These are phyloP conservation scores for Condylostylus longicornis DNA, from an alignment of 1,140 invertebrate genomes.

Conservation along the genomic window DNA sequence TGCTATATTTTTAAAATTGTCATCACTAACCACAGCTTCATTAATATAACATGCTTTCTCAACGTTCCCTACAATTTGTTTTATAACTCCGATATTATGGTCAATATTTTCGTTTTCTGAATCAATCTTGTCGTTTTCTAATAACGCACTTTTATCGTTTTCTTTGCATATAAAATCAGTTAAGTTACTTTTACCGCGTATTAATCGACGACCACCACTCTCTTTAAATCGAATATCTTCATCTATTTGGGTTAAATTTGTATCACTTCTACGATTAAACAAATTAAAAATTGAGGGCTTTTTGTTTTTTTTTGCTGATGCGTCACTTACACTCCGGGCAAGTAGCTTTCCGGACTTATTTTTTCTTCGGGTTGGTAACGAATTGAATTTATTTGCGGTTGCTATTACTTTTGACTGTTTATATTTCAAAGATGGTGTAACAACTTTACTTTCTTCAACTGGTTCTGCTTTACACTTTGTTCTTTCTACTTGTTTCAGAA, in stretches of 20 bases:
- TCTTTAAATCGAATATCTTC: conserved; percentile 25
- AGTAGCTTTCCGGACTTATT: conserved; percentile 17
- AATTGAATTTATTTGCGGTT: conserved; percentile 26
- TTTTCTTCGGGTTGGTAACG: conserved; percentile 27
- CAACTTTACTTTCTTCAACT: conserved; percentile 16
- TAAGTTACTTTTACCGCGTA: conserved; percentile 53
- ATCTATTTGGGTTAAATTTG: conserved; percentile 17
- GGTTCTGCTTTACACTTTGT: conserved; percentile 29
- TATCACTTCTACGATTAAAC: conserved; percentile 35
- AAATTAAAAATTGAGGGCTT: conserved; percentile 41
- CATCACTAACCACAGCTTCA: no score
- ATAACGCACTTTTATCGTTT: conserved; percentile 6
- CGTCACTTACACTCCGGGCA: conserved; percentile 37
- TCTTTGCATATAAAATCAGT: conserved; percentile 16
- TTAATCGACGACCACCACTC: conserved; percentile 20
- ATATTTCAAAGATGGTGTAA: no score
- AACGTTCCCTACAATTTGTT: no score
- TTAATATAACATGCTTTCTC: no score
- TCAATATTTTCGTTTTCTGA: background rate
- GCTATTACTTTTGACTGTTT: no score
- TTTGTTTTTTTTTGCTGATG: conserved; percentile 31
- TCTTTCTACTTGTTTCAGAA: conserved; percentile 26
- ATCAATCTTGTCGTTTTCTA: conserved; percentile 5
- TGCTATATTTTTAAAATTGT: no score
- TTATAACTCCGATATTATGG: no score